Evolutionary conservation across 2,888 invertebrate species (phyloP), one percentile per base, ranked within the genome.

Genomic region (Nemapogon koenigi): DNA sequence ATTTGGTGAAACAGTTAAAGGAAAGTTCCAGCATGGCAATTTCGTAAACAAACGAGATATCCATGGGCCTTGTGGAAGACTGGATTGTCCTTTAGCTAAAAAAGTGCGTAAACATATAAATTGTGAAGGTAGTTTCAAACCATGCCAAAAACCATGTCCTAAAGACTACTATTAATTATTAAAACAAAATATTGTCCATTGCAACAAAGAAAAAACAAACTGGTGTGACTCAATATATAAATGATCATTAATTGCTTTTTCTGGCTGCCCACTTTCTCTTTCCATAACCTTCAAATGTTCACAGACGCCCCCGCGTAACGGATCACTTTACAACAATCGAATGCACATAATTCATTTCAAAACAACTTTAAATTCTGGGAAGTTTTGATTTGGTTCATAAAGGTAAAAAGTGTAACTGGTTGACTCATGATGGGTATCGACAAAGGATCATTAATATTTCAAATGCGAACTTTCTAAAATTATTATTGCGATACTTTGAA

Each of bases 1-100:
- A 30, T 62, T 51, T 22, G 78, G 78, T 7, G 70, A 76, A 45
- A 57, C 46, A 8, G 38, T 61, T 0, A 75, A 72, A 51, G 69
- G 70, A 0, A 75, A 73, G 39, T 78, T 72, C 43, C 56, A 70
- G 22, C 72, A 66, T 39, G 78, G 78, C 1, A 59, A 58, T 36
- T 78, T 76, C 57, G 69, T 78, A 0, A 78, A 78, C 40, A 70
- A 75, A 36, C 55, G 75, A 47, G 78, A 78, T 47, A 59, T 78
- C 0, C 78, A 78, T 41, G 78, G 78, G 2, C 78, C 78, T 1
- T 78, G 78, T 43, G 78, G 78, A 8, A 62, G 76, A 46, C 43
- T 78, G 11, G 76, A 78, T 44, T 78, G 78, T 56, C 72, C 76
- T 0, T 54, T 78, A 16, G 78, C 78, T 0, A 76, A 75, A 43